Percentiles rank a stretch among this genome's conserved stretches.
Evolutionary conservation across 2,113 vertebrate genomes (phyloP).

Genomic region (Neolamprologus sp.): DNA sequence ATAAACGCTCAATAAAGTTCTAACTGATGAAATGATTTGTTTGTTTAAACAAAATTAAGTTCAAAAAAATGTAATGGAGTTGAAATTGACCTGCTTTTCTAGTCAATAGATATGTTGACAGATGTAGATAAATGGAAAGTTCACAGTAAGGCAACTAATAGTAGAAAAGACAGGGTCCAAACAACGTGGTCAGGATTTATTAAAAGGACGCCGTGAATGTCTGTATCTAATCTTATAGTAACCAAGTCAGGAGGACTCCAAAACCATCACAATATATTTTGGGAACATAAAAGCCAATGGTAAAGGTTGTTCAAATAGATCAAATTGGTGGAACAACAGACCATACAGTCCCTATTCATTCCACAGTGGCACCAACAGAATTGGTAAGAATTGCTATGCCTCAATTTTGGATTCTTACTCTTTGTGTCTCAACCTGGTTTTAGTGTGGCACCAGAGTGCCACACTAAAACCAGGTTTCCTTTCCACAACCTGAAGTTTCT

Average conservation of each 20-base stretch:
- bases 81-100: not conserved
- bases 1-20: not conserved
- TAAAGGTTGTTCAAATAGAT: not conserved
- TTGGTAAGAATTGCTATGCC: not conserved
- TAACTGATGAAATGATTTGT: not conserved
- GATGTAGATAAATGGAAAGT: not conserved
- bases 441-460: not conserved
- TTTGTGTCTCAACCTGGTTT: not conserved
- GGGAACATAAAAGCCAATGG: not conserved
- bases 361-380: not conserved
- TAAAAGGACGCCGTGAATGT: not conserved
- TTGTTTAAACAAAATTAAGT: not conserved
- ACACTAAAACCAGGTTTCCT: not conserved
- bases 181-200: not conserved
- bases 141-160: not conserved
- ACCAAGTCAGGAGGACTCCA: not conserved
- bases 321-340: not conserved
- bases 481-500: not conserved
- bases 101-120: not conserved
- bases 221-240: not conserved
- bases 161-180: not conserved
- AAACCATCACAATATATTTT: not conserved
- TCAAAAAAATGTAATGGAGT: not conserved
- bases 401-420: not conserved
- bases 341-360: not conserved